Base-by-base conservation (phyloP, 2,113 vertebrate genomes). In the Loxodonta africana region DNA sequence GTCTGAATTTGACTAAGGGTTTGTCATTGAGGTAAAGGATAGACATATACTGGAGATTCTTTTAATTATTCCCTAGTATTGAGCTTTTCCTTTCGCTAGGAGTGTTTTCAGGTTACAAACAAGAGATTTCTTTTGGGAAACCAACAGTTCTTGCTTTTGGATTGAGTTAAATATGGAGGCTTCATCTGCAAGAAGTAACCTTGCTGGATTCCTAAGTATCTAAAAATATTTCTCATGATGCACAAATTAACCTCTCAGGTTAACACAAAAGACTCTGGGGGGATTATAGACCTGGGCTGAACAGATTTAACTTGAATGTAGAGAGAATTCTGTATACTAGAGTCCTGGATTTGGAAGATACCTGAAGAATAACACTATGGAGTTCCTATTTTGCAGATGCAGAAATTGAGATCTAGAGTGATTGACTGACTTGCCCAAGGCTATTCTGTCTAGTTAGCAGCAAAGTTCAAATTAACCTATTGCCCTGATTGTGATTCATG, bases 201-300 rank as follows among this genome's bases (percentile, higher is more conserved):
- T 20, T 62, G 7, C 10, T 9, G 10, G 8, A 90, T 88, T 84
- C 83, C 69, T 60, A 17, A 44, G 48, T 25, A 67, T 20, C 65
- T 94, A 53, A 65, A 53, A 1, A 21, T 90, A 60, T n/a, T 82
- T 86, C 14, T 41, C 20, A 28, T 21, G 25, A 23, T 67, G 53
- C 15, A 12, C 46, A 28, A 81, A 95, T 96, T 83, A 97, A 92
- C 33, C 53, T 98, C 71, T 97, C 85, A 95, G 83, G 67, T 96
- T 97, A 96, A 67, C 89, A 85, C 89, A 41, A 77, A 97, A 46
- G 85, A 96, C 90, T 94, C 82, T 94, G 33, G 74, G 10, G 94
- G 81, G 83, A 93, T 96, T 95, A 83, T 60, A 97, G 53, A 82
- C 17, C 6, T 90, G 14, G 44, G 28, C 6, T 53, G 26, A 90